A percentile compares a stretch with the other conserved stretches of the same genome.
Evolutionary conservation across 2,888 invertebrate species (phyloP).

Genomic region (Chloroclystis v-ata): DNA sequence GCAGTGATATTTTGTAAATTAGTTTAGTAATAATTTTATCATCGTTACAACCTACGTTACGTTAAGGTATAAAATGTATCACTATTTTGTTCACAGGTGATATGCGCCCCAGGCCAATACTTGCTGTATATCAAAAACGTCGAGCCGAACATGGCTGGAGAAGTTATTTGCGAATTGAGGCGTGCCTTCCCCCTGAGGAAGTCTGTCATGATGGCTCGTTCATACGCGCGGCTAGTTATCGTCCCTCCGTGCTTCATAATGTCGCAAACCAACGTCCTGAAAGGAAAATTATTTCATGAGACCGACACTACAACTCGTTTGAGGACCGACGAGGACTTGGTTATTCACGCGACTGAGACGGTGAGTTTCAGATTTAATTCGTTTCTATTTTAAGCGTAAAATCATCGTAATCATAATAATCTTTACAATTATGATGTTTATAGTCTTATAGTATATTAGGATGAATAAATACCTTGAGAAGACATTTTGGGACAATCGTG

Average conservation of each 20-base stretch:
- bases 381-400: too few species aligned
- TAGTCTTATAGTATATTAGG: too few species aligned
- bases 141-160: slow-evolving; percentile 36
- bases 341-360: neutral
- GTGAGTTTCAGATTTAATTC: neutral
- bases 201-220: slow-evolving; percentile 26
- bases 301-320: neutral
- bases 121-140: slow-evolving; percentile 34
- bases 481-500: too few species aligned
- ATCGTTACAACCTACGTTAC: too few species aligned
- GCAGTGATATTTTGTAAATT: too few species aligned
- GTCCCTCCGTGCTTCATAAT: slow-evolving; percentile 14
- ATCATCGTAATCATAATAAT: too few species aligned
- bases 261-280: neutral
- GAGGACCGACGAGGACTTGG: neutral
- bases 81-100: slow-evolving; percentile 26
- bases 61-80: too few species aligned
- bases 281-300: slow-evolving; percentile 6
- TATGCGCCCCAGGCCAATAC: slow-evolving; percentile 31
- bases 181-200: slow-evolving; percentile 23
- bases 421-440: too few species aligned
- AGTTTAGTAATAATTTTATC: too few species aligned
- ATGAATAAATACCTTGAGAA: too few species aligned
- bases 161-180: slow-evolving; percentile 36
- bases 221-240: slow-evolving; percentile 17